These are phyloP conservation scores for Oncorhynchus masou DNA, from an alignment of 2,113 vertebrate species.

Conservation along the genomic window DNA sequence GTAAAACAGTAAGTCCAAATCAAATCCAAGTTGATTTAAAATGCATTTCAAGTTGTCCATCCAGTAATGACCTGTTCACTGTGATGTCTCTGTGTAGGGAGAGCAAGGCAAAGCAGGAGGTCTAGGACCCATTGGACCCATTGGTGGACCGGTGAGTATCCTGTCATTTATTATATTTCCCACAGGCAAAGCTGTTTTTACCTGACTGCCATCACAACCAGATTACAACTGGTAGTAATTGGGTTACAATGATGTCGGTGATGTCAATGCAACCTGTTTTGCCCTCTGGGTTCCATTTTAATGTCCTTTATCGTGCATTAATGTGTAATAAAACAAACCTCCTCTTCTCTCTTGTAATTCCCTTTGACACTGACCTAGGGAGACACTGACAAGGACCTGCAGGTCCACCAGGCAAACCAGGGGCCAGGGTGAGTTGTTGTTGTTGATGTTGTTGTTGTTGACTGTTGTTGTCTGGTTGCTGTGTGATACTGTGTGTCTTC, in stretches of 20 bases:
- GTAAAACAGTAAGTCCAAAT: constrained; percentile 82
- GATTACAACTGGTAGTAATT: too few species aligned
- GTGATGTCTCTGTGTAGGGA: constrained; percentile 74
- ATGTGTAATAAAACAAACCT: neutral
- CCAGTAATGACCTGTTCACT: neutral
- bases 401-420: constrained; percentile 84
- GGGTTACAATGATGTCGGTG: too few species aligned
- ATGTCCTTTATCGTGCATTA: neutral
- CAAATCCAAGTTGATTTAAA: neutral
- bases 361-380: constrained; percentile 75
- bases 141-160: constrained; percentile 83
- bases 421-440: constrained; percentile 83
- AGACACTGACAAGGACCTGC: constrained; percentile 77
- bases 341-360: constrained; percentile 9
- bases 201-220: too few species aligned
- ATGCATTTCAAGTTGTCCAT: neutral
- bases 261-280: neutral
- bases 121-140: constrained; percentile 83
- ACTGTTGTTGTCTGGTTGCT: too few species aligned
- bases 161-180: neutral
- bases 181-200: too few species aligned
- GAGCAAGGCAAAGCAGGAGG: constrained; percentile 87
- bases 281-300: neutral
- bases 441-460: too few species aligned
- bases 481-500: too few species aligned